Evolutionary conservation across 2,888 invertebrate genomes (phyloP).

Genomic region (Augochlorella aurata): DNA sequence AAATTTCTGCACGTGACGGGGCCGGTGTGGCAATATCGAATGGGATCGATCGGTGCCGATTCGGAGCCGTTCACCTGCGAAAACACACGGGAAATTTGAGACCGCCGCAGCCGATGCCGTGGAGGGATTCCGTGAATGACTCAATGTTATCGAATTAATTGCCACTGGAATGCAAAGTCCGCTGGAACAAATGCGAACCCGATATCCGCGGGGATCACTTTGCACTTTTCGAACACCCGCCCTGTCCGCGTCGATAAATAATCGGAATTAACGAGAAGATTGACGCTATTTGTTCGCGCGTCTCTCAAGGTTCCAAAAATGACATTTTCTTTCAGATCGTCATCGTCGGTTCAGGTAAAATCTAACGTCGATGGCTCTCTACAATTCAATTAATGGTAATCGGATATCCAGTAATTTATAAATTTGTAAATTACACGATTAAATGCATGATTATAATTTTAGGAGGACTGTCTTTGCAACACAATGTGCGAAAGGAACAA

Average conservation of each 20-base stretch:
- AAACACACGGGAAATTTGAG: constrained; percentile 52
- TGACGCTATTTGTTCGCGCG: background rate
- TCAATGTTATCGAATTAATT: constrained; percentile 61
- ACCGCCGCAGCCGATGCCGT: constrained; percentile 15
- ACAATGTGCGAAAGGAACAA: background rate
- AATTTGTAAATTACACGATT: background rate
- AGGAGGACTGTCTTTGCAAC: background rate
- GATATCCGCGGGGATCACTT: constrained; percentile 19
- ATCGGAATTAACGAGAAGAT: background rate
- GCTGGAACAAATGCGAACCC: constrained; percentile 39
- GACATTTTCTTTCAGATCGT: background rate
- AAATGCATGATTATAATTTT: background rate
- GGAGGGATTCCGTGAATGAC: constrained; percentile 28
- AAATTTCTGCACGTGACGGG: constrained; percentile 20
- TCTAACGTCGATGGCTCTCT: background rate
- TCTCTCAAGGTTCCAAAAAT: background rate
- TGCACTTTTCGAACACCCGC: background rate
- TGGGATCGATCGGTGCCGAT: constrained; percentile 27
- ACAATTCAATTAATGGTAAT: background rate
- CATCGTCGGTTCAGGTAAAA: background rate
- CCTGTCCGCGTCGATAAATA: background rate
- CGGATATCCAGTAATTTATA: no score
- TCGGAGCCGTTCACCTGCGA: constrained; percentile 35
- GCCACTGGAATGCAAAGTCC: constrained; percentile 47
- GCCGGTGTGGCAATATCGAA: background rate